phyloP scores from a whole-genome alignment of 2,113 vertebrate genomes.

The Polypterus senegalus region DNA sequence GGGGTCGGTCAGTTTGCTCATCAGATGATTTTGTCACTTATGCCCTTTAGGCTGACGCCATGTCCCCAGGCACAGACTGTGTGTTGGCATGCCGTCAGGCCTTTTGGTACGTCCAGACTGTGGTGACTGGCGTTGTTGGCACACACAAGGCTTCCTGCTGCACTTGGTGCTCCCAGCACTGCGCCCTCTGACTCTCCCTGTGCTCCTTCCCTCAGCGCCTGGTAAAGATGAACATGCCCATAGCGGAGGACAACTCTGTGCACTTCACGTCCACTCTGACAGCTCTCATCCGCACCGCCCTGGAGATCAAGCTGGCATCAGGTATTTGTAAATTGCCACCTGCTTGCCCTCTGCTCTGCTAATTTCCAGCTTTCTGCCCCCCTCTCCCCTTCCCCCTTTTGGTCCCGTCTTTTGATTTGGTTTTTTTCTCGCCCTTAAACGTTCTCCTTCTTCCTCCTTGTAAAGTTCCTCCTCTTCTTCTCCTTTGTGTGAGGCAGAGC shows the following conservation, averaged over 20 bases:
- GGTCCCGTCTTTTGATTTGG: no score
- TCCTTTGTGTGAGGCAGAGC: no score
- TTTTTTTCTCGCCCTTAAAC: background rate
- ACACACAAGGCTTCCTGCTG: background rate
- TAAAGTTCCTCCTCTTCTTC: no score
- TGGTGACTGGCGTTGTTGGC: background rate
- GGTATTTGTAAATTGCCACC: conserved; percentile 44
- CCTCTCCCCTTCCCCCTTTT: no score
- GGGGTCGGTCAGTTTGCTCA: background rate
- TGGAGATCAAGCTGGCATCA: conserved; percentile 84
- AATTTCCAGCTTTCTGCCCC: fast-evolving
- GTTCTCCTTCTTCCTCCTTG: background rate
- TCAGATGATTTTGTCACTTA: no score
- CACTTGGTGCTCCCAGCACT: background rate
- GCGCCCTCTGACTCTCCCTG: conserved; percentile 5
- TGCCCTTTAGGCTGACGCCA: no score
- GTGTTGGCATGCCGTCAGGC: background rate
- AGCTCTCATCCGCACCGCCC: conserved; percentile 82
- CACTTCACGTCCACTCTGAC: conserved; percentile 88
- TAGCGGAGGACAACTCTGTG: conserved; percentile 72
- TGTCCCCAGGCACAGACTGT: no score
- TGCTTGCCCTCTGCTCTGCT: background rate
- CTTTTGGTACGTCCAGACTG: background rate
- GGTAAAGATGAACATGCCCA: conserved; percentile 94
- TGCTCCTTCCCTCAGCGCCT: conserved; percentile 57